Conservation (phyloP, 2,888 invertebrate genomes). For the Lordiphosa fenestrarum region DNA sequence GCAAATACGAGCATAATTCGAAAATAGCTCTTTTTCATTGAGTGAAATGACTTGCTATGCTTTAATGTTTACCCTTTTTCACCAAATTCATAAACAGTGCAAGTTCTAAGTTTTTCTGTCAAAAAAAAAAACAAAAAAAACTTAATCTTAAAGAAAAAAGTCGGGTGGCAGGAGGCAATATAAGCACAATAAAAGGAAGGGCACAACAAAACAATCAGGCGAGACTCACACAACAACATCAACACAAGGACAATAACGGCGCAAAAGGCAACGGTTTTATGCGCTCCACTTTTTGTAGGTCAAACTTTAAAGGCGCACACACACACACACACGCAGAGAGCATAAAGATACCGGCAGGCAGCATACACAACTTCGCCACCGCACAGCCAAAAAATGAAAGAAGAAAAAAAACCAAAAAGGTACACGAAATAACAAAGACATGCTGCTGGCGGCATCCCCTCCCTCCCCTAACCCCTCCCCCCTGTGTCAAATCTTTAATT, state of each 20-base stretch:
- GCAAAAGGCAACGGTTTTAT: conserved; percentile 33
- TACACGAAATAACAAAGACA: conserved; percentile 38
- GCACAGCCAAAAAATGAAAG: conserved; percentile 13
- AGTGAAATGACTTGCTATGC: too few relatives aligned
- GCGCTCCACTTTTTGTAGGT: conserved; percentile 64
- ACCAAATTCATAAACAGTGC: too few relatives aligned
- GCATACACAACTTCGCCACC: conserved; percentile 15
- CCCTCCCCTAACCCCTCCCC: too few relatives aligned
- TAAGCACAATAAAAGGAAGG: conserved; percentile 14
- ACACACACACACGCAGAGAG: conserved; percentile 9
- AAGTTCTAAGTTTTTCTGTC: too few relatives aligned
- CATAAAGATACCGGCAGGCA: conserved; percentile 9
- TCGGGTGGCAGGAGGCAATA: neutral
- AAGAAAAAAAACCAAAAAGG: conserved; percentile 17
- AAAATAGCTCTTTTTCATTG: too few relatives aligned
- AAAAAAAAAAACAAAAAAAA: neutral
- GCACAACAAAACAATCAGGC: neutral
- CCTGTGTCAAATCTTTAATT: conserved; percentile 9
- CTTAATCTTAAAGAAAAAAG: neutral
- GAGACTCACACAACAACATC: neutral
- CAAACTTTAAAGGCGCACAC: conserved; percentile 50
- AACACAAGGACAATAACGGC: conserved; percentile 13
- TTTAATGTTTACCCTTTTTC: too few relatives aligned
- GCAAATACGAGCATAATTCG: too few relatives aligned
- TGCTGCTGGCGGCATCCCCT: conserved; percentile 17